Conservation (phyloP, 2,113 vertebrate species). For the Martes martes region DNA sequence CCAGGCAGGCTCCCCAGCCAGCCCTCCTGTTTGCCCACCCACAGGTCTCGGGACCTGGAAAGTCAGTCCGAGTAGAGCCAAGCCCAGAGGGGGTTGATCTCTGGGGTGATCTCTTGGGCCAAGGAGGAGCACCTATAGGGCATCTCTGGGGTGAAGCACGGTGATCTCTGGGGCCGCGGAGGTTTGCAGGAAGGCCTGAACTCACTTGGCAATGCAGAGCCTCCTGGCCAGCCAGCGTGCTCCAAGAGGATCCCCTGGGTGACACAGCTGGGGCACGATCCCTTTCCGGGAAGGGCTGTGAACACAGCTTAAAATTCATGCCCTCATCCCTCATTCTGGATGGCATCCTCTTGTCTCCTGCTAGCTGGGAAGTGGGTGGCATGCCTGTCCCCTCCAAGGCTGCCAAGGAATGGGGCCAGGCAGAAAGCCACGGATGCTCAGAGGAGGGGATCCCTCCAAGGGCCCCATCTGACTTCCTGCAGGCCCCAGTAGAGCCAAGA, state of each 20-base stretch:
- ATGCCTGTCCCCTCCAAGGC: not conserved
- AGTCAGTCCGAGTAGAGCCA: not conserved
- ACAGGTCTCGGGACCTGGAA: rapidly evolving
- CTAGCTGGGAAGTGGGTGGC: not conserved
- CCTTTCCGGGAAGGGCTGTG: not conserved
- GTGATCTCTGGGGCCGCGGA: not conserved
- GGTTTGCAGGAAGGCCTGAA: not conserved
- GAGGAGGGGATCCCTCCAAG: not conserved
- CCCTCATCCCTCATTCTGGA: not conserved
- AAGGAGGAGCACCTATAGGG: too few species aligned
- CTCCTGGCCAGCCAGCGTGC: not conserved
- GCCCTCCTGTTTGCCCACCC: not conserved
- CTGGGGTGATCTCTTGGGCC: not conserved
- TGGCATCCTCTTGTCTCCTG: not conserved
- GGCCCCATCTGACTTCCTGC: not conserved
- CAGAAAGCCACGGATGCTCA: not conserved
- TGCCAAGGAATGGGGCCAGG: not conserved
- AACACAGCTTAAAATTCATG: not conserved
- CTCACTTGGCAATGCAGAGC: not conserved
- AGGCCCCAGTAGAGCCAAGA: not conserved
- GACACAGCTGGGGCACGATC: not conserved
- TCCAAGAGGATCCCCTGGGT: not conserved
- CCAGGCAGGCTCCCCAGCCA: not conserved
- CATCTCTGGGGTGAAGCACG: too few species aligned
- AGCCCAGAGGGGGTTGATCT: not conserved